Conservation (phyloP, 2,797 vertebrate species). For the Labroides dimidiatus region DNA sequence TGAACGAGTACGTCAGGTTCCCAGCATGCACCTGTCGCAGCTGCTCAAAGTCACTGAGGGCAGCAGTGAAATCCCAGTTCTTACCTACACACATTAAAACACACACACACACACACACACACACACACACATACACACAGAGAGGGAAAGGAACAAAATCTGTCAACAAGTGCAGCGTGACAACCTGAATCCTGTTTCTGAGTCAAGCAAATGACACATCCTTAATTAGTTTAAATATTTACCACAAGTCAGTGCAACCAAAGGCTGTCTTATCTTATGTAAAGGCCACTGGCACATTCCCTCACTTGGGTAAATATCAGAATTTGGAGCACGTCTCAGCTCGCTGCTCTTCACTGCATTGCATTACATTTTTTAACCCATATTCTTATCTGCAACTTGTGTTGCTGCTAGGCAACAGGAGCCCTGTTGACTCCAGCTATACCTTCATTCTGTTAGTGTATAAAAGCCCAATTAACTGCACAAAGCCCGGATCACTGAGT, state of each 20-base stretch:
- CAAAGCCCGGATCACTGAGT: conserved; percentile 23
- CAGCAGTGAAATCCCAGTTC: conserved; percentile 96
- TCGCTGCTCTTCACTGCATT: conserved; percentile 51
- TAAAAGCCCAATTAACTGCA: conserved; percentile 47
- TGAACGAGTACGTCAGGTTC: conserved; percentile 79
- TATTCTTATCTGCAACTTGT: conserved; percentile 67
- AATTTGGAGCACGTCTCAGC: conserved; percentile 35
- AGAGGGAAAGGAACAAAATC: conserved; percentile 10
- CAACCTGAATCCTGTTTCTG: conserved; percentile 17
- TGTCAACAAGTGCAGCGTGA: conserved; percentile 10
- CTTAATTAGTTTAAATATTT: conserved; percentile 63
- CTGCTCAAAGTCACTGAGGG: conserved; percentile 96
- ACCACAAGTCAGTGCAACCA: conserved; percentile 27
- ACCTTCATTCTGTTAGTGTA: conserved; percentile 51
- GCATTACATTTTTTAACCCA: conserved; percentile 69
- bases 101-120: background rate
- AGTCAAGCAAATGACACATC: conserved; percentile 9
- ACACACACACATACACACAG: background rate
- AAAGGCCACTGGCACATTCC: conserved; percentile 58
- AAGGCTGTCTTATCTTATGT: conserved; percentile 22
- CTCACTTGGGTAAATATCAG: conserved; percentile 45
- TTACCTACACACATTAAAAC: conserved; percentile 84
- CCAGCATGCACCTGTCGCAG: conserved; percentile 93
- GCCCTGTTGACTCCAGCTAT: conserved; percentile 55
- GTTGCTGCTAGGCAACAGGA: conserved; percentile 81